phyloP scores from a whole-genome alignment of 2,113 vertebrate species.

The Scatophagus argus region DNA sequence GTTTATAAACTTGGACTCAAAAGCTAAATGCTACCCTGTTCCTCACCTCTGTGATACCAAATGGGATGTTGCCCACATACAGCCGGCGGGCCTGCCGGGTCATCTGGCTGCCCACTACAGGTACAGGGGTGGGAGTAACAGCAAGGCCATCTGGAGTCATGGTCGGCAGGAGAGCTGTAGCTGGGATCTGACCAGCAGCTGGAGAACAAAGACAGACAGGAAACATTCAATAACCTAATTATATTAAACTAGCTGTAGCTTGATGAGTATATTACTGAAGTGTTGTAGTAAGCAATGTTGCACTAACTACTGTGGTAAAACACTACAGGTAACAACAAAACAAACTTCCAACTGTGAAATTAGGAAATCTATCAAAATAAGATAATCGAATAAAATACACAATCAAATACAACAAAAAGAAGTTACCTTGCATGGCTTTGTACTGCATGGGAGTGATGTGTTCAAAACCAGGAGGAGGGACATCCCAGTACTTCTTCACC shows the following conservation, averaged over 20 bases:
- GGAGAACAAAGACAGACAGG: neutral
- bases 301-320: neutral
- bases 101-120: slow-evolving; percentile 96
- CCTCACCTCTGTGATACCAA: slow-evolving; percentile 93
- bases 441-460: slow-evolving; percentile 97
- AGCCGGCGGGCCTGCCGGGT: slow-evolving; percentile 92
- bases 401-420: neutral
- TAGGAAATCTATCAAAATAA: neutral
- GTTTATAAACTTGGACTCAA: neutral
- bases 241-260: neutral
- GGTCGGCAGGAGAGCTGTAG: slow-evolving; percentile 92
- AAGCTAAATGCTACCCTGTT: slow-evolving; percentile 2
- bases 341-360: neutral
- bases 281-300: neutral
- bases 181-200: slow-evolving; percentile 96
- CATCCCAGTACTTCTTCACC: slow-evolving; percentile 94
- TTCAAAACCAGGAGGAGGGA: slow-evolving; percentile 92
- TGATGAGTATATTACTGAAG: neutral
- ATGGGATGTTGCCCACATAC: slow-evolving; percentile 95
- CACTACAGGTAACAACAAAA: neutral
- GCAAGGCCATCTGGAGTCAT: slow-evolving; percentile 93
- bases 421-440: slow-evolving; percentile 95
- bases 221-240: slow-evolving; percentile 14
- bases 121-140: slow-evolving; percentile 92
- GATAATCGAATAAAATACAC: neutral